Evolutionary conservation across 2,888 invertebrate genomes (phyloP).

Genomic region (Diaprepes abbreviatus): DNA sequence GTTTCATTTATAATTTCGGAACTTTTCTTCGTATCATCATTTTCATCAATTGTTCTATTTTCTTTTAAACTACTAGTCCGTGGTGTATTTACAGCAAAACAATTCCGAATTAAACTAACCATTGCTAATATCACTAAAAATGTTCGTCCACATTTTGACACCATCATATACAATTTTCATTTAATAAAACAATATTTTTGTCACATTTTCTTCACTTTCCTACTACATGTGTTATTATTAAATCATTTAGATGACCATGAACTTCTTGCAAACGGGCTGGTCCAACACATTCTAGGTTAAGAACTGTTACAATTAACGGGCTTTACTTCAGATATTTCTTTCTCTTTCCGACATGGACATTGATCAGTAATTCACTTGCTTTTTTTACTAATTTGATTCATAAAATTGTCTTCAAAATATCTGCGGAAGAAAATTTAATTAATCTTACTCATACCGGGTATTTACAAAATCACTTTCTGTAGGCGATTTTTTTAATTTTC

Average conservation of each 20-base stretch:
- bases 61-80: too few species aligned
- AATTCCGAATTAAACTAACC: background rate
- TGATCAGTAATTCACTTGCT: background rate
- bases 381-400: background rate
- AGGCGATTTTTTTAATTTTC: too few species aligned
- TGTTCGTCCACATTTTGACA: background rate
- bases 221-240: background rate
- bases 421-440: too few species aligned
- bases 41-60: too few species aligned
- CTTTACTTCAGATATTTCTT: background rate
- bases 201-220: constrained; percentile 2
- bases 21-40: too few species aligned
- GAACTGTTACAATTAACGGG: background rate
- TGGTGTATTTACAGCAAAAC: background rate
- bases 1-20: too few species aligned
- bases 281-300: background rate
- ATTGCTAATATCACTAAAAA: background rate
- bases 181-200: background rate
- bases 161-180: background rate
- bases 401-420: background rate
- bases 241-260: background rate
- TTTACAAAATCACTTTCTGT: too few species aligned
- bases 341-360: background rate
- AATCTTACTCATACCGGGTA: too few species aligned
- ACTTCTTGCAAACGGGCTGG: background rate